phyloP scores from a whole-genome alignment of 2,888 invertebrate genomes.

The Ptilodon capucinus region DNA sequence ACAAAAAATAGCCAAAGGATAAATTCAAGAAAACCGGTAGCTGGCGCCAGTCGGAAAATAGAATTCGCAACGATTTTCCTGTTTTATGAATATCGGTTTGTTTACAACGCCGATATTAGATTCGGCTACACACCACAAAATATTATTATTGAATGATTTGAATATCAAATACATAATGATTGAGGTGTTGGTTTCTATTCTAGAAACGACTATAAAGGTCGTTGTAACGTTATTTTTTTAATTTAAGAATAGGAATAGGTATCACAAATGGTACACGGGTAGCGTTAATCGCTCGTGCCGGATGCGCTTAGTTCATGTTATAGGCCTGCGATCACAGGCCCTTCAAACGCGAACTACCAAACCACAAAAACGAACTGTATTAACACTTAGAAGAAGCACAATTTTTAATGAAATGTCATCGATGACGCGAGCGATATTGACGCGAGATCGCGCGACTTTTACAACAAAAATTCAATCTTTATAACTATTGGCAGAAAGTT shows the following conservation, averaged over 20 bases:
- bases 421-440: no score
- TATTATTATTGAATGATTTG: background rate
- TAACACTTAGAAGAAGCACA: no score
- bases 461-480: no score
- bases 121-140: background rate
- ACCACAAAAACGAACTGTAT: no score
- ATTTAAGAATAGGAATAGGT: background rate
- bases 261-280: background rate
- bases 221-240: no score
- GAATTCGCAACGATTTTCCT: constrained; percentile 13
- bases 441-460: no score
- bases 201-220: background rate
- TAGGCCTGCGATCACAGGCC: no score
- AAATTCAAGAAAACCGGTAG: constrained; percentile 24
- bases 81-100: constrained; percentile 7
- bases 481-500: no score
- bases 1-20: constrained; percentile 7
- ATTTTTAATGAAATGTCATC: no score
- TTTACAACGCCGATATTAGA: constrained; percentile 4
- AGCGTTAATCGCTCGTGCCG: constrained; percentile 7
- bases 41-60: constrained; percentile 30
- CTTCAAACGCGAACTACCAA: no score
- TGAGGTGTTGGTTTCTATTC: background rate
- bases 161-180: background rate
- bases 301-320: constrained; percentile 12